Evolutionary conservation across 2,888 invertebrate species (phyloP).

Genomic region (Invenusta paracnida): DNA sequence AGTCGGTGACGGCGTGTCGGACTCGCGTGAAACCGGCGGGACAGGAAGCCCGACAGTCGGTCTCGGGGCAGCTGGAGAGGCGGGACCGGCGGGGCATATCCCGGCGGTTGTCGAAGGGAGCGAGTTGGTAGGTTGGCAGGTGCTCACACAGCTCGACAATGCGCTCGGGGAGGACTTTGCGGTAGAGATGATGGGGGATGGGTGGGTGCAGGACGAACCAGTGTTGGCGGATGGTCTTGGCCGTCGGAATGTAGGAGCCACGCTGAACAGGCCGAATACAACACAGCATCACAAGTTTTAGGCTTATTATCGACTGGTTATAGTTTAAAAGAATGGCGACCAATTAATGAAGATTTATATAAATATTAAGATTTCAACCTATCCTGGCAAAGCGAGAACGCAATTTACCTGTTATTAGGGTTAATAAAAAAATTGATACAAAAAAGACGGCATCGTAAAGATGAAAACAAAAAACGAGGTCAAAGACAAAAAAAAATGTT

Average conservation of each 20-base stretch:
- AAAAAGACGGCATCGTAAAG: no score
- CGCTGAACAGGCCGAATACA: no score
- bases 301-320: not conserved
- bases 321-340: not conserved
- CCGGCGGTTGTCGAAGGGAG: not conserved
- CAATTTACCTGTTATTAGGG: no score
- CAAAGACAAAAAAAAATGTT: no score
- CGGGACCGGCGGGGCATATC: not conserved
- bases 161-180: not conserved
- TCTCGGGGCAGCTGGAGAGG: not conserved
- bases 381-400: no score
- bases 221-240: not conserved
- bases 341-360: not conserved
- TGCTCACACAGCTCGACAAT: not conserved
- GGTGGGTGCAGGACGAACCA: not conserved
- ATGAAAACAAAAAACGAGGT: no score
- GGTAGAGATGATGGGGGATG: not conserved
- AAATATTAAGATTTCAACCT: not conserved
- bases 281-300: no score
- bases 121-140: not conserved
- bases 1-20: not conserved
- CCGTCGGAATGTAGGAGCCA: not conserved
- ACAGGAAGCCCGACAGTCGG: not conserved
- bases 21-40: not conserved
- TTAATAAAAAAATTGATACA: not conserved